These are phyloP conservation scores for Turritopsis rubra DNA, from an alignment of 30 jellyfish, hydroid and myxozoan genomes.

Conservation along the genomic window DNA sequence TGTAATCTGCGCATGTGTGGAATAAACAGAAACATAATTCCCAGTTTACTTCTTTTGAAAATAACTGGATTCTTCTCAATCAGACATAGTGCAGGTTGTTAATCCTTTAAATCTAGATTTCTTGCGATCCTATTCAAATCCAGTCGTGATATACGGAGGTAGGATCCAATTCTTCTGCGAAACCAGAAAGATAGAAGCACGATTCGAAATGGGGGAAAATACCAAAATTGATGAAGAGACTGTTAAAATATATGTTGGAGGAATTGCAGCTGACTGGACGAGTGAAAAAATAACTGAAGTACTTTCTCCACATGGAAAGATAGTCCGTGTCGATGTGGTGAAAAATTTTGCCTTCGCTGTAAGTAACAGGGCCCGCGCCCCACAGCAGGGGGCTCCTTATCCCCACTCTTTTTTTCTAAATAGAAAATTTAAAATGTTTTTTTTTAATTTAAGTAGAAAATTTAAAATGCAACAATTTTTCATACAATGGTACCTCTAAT, in stretches of 20 bases:
- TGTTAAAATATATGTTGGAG: constrained; percentile 63
- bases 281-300: constrained; percentile 56
- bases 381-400: too few species aligned
- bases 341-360: constrained; percentile 95
- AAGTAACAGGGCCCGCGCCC: constrained; percentile 9
- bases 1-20: constrained; percentile 60
- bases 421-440: too few species aligned
- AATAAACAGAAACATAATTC: constrained; percentile 11
- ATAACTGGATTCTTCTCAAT: not conserved
- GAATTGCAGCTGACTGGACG: constrained; percentile 56
- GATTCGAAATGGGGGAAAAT: not conserved
- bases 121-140: not conserved
- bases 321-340: constrained; percentile 74
- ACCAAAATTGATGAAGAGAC: constrained; percentile 22
- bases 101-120: not conserved
- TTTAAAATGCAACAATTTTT: not conserved
- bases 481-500: too few species aligned
- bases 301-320: constrained; percentile 57
- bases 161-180: not conserved
- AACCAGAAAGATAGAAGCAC: not conserved
- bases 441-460: not conserved
- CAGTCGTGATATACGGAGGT: not conserved
- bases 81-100: not conserved
- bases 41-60: constrained; percentile 2
- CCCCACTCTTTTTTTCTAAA: too few species aligned